Evolutionary conservation across 2,113 vertebrate species (phyloP), one percentile per base, ranked within the genome.

Genomic region (Chamaetylas fuelleborni): DNA sequence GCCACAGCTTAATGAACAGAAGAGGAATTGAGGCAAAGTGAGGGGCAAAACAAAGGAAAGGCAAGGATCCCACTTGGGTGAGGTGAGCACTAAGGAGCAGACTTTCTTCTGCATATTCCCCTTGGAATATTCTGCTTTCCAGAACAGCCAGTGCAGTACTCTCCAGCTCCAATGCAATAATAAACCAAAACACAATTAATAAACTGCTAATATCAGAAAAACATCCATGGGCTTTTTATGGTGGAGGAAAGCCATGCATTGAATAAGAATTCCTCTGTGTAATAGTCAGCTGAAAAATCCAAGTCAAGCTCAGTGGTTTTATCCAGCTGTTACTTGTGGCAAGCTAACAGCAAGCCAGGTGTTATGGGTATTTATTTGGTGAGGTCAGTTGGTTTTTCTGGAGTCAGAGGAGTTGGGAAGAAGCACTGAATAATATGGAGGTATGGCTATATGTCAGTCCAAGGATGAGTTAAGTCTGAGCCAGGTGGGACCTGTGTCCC

Each of bases 271-370:
- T 90, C 51, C 50, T 87, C 56, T 67, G 88, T 70, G 84, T 66
- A 48, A 67, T 3, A 66, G 53, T 88, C 57, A 67, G 57, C 93
- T 95, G 86, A 64, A 90, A 95, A 95, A 94, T 70, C 85, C 82
- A 73, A 89, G 69, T 81, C 12, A 73, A 94, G 76, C 45, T 54
- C 60, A 38, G 74, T 72, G 66, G 45, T 73, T 94, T 93, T 78
- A 82, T 81, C 95, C 51, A 28, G 92, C 77, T 92, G 88, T 42
- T 87, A 43, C 45, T 61, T 19, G 14, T 31, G n/a, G 83, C 8
- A 13, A 1, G 3, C 33, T 61, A 22, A 11, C n/a, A 38, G 58
- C 12, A 2, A 36, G 72, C 17, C 23, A 70, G 60, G 85, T 67
- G 76, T 14, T 73, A 2, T 0, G 29, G 13, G 34, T 33, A 36